phyloP scores from a whole-genome alignment of 2,888 invertebrate genomes.

The Acanthococcus lagerstroemiae region DNA sequence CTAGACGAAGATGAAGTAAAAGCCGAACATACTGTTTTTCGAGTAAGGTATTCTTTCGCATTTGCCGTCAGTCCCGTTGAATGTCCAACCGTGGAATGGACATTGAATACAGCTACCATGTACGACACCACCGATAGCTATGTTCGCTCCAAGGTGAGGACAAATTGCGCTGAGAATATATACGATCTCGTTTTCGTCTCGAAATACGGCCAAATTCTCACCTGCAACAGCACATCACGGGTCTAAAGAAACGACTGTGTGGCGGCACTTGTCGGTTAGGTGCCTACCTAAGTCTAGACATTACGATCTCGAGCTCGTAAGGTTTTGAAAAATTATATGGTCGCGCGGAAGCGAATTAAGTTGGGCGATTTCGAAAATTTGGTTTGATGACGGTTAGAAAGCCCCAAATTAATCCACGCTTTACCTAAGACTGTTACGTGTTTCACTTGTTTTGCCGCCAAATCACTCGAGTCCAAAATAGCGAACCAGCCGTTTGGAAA shows the following conservation, averaged over 20 bases:
- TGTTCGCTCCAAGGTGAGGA: constrained; percentile 80
- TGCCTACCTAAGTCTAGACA: too few relatives aligned
- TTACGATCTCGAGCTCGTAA: too few relatives aligned
- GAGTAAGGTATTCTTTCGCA: constrained; percentile 67
- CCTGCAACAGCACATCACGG: constrained; percentile 49
- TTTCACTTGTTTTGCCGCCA: constrained; percentile 34
- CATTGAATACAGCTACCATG: constrained; percentile 70
- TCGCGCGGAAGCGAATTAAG: too few relatives aligned
- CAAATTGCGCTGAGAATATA: constrained; percentile 76
- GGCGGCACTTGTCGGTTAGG: too few relatives aligned
- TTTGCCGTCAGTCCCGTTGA: constrained; percentile 60
- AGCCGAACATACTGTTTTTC: constrained; percentile 44
- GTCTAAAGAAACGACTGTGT: too few relatives aligned
- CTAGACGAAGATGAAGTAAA: too few relatives aligned
- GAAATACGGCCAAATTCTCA: constrained; percentile 58
- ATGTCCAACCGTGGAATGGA: constrained; percentile 82
- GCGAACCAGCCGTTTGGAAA: constrained; percentile 87
- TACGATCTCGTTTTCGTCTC: constrained; percentile 53
- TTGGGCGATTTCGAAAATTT: too few relatives aligned
- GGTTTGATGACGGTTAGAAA: too few relatives aligned
- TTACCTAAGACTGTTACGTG: constrained; percentile 39
- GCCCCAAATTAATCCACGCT: too few relatives aligned
- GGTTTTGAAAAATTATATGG: too few relatives aligned
- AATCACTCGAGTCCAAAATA: constrained; percentile 55
- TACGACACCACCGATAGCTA: constrained; percentile 69